phyloP scores from a whole-genome alignment of 2,113 vertebrate genomes.

The Raja brachyura region DNA sequence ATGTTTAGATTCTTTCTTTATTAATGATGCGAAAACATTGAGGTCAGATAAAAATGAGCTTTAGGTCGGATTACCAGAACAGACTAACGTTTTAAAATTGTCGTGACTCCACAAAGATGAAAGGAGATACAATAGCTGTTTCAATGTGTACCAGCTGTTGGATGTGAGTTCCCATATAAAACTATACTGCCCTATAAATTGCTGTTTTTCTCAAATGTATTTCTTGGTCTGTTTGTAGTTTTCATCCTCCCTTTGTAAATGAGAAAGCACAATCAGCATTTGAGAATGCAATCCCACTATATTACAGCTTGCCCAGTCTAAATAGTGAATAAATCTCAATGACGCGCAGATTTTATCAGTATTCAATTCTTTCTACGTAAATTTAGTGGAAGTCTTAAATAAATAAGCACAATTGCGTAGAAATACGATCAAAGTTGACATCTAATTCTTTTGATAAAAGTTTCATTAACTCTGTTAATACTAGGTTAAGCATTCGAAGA shows the following conservation, averaged over 20 bases:
- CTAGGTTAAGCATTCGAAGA: neutral
- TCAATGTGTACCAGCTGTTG: slow-evolving; percentile 44
- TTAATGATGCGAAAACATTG: slow-evolving; percentile 53
- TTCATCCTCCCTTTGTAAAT: slow-evolving; percentile 21
- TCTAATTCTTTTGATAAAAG: neutral
- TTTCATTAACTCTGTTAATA: neutral
- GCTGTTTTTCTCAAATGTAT: neutral
- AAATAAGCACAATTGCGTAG: neutral
- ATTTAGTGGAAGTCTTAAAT: slow-evolving; percentile 9
- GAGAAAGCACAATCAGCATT: neutral
- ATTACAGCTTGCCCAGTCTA: slow-evolving; percentile 21
- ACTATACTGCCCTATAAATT: slow-evolving; percentile 9
- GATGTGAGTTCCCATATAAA: neutral
- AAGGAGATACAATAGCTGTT: slow-evolving; percentile 40
- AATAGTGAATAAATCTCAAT: slow-evolving; percentile 9
- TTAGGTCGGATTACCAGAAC: slow-evolving; percentile 44
- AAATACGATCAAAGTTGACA: neutral
- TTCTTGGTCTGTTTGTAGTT: neutral
- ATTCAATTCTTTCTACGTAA: neutral
- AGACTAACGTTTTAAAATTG: slow-evolving; percentile 46
- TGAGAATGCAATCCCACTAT: neutral
- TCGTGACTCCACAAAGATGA: slow-evolving; percentile 39
- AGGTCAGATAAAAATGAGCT: slow-evolving; percentile 52
- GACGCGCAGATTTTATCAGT: slow-evolving; percentile 9
- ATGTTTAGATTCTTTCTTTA: slow-evolving; percentile 56